Percentiles rank a stretch among this genome's conserved stretches.
These are phyloP conservation scores for Drosophila orosa DNA, from an alignment of 1,140 invertebrate genomes.

Conservation along the genomic window DNA sequence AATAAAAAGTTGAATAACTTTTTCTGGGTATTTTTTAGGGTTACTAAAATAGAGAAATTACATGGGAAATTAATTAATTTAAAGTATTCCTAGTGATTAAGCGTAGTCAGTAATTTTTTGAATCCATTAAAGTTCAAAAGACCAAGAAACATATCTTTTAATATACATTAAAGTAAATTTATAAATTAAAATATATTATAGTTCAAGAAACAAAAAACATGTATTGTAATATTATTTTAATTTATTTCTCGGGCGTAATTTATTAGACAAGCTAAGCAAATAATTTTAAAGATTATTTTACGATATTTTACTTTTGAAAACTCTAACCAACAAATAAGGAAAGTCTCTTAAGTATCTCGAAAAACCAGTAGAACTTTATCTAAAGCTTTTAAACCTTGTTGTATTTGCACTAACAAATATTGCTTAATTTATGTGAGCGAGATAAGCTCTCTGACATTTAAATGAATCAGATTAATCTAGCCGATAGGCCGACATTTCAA, in stretches of 20 bases:
- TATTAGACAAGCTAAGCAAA: no score
- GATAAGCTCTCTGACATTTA: slow-evolving; percentile 32
- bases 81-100: no score
- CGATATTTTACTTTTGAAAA: no score
- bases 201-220: no score
- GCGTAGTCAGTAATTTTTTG: no score
- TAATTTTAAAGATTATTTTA: background rate
- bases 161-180: no score
- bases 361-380: slow-evolving; percentile 6
- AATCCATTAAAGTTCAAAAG: background rate
- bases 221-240: no score
- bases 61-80: background rate
- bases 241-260: no score
- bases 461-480: slow-evolving; percentile 40
- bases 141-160: no score
- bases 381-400: background rate
- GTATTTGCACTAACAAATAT: slow-evolving; percentile 1
- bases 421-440: slow-evolving; percentile 24
- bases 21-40: background rate
- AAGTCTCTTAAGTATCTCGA: background rate
- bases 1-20: background rate
- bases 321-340: background rate
- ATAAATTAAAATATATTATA: no score
- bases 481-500: slow-evolving; percentile 37
- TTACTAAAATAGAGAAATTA: background rate